These are phyloP conservation scores for Plestiodon gilberti DNA, from an alignment of 2,113 vertebrate genomes.

Conservation along the genomic window DNA sequence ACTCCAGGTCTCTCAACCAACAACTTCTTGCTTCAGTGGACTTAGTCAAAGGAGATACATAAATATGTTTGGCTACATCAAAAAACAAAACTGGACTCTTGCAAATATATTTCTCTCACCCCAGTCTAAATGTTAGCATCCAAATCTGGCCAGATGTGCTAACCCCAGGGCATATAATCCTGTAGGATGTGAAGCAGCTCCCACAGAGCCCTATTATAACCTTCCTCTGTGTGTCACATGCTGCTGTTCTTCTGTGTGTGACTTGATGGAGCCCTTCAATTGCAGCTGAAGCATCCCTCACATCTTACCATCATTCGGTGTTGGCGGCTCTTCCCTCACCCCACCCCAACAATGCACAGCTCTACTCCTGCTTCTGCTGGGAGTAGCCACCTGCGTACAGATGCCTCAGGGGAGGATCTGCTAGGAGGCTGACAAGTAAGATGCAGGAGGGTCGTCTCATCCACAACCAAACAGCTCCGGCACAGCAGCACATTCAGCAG, in stretches of 20 bases:
- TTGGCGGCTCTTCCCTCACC: background rate
- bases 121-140: background rate
- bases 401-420: background rate
- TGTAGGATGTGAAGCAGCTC: background rate
- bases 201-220: background rate
- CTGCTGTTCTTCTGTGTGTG: background rate
- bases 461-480: background rate
- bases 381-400: background rate
- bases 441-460: background rate
- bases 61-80: background rate
- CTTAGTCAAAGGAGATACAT: constrained; percentile 15
- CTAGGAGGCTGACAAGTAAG: background rate
- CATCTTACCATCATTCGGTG: background rate
- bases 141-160: background rate
- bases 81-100: background rate
- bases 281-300: background rate
- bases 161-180: background rate
- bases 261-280: background rate
- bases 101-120: background rate
- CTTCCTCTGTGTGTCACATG: background rate
- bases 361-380: no score
- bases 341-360: no score
- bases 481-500: background rate
- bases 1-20: background rate
- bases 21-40: background rate